phyloP scores from a whole-genome alignment of 2,113 vertebrate species.

The Columbina picui region DNA sequence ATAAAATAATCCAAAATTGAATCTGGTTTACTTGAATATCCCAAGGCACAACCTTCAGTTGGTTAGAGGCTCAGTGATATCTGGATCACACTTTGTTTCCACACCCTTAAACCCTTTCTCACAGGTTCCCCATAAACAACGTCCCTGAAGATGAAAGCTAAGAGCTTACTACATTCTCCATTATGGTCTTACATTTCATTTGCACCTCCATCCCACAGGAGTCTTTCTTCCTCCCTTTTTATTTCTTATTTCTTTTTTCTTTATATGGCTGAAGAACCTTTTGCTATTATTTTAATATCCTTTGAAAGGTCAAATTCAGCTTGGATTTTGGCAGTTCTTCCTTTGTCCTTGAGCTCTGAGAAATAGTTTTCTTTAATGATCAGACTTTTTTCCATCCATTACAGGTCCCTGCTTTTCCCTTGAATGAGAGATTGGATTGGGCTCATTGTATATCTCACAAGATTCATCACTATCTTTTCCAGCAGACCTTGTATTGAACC shows the following conservation, averaged over 20 bases:
- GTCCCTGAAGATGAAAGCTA: not conserved
- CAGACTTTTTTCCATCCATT: not conserved
- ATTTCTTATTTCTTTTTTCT: not conserved
- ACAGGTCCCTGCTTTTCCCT: not conserved
- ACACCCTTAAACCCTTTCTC: not conserved
- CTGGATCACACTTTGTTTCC: not conserved
- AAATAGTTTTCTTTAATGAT: not conserved
- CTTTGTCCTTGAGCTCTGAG: not conserved
- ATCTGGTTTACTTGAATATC: not conserved
- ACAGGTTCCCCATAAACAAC: not conserved
- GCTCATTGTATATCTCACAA: not conserved
- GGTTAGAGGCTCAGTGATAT: not conserved
- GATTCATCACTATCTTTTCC: not conserved
- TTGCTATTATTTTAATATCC: not conserved
- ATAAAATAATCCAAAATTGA: not conserved
- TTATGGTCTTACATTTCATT: not conserved
- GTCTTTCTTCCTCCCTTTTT: not conserved
- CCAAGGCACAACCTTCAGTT: not conserved
- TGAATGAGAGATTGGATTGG: not conserved
- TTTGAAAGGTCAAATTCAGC: not conserved
- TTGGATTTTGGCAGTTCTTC: not conserved
- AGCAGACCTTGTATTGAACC: not conserved
- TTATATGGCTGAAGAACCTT: not conserved
- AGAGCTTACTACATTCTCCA: not conserved
- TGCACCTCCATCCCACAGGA: not conserved